Conservation (phyloP, 2,888 invertebrate species). For the Tryphoninae sp. region DNA sequence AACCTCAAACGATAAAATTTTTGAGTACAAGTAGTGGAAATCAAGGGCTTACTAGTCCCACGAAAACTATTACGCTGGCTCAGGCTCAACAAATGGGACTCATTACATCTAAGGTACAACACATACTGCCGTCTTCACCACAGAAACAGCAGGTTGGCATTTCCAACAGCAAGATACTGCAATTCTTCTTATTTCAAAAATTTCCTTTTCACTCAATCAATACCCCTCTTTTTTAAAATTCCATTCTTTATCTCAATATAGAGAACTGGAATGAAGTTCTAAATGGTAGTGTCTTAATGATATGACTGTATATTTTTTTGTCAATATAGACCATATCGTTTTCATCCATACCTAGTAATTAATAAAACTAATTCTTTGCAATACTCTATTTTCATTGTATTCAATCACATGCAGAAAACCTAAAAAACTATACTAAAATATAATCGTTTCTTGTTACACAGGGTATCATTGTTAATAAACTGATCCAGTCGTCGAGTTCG, state of each 20-base stretch:
- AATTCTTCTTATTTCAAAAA: background rate
- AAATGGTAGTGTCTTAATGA: constrained; percentile 10
- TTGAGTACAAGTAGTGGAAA: constrained; percentile 73
- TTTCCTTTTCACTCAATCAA: background rate
- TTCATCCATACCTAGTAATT: too few relatives aligned
- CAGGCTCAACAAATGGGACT: constrained; percentile 86
- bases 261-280: background rate
- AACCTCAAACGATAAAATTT: constrained; percentile 77
- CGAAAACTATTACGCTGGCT: constrained; percentile 86
- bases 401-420: too few relatives aligned
- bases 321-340: too few relatives aligned
- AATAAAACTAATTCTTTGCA: too few relatives aligned
- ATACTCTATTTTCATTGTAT: too few relatives aligned
- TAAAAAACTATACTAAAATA: too few relatives aligned
- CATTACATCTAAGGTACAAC: constrained; percentile 81
- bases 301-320: background rate
- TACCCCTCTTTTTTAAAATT: background rate
- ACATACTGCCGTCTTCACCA: constrained; percentile 79
- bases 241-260: too few relatives aligned
- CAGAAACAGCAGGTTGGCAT: constrained; percentile 73
- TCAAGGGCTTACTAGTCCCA: constrained; percentile 78
- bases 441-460: constrained; percentile 62
- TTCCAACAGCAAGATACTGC: background rate
- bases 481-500: constrained; percentile 78
- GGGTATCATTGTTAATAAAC: constrained; percentile 82